Conservation (phyloP, 2,888 invertebrate species). For the Rotaria sp. region DNA sequence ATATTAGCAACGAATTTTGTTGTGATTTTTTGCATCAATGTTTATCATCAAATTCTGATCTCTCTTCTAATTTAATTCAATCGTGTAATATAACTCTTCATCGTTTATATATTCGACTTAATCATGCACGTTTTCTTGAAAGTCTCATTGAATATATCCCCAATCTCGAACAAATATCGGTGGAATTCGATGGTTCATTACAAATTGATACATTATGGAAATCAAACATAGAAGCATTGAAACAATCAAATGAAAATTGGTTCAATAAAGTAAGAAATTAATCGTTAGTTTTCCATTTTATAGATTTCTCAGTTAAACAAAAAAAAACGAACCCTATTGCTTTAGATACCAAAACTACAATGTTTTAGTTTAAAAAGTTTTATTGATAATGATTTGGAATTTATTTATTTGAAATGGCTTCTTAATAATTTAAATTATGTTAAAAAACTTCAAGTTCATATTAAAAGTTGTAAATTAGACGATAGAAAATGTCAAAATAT, state of each 20-base stretch:
- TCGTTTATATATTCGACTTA: neutral
- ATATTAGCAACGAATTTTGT: too few relatives aligned
- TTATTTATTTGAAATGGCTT: neutral
- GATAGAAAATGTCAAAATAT: neutral
- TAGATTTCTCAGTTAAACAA: too few relatives aligned
- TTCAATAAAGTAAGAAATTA: neutral
- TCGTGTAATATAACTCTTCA: neutral
- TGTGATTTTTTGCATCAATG: too few relatives aligned
- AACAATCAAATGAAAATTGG: neutral
- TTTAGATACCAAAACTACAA: neutral
- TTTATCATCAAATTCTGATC: too few relatives aligned
- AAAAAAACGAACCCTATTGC: neutral
- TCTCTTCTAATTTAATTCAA: neutral
- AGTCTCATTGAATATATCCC: neutral
- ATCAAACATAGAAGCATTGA: neutral
- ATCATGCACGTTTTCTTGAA: neutral
- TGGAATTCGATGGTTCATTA: neutral
- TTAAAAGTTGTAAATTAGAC: neutral
- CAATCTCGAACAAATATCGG: neutral
- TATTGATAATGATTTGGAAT: neutral
- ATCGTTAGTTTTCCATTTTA: neutral
- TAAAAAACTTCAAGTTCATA: neutral
- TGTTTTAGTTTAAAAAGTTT: neutral
- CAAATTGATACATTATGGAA: neutral
- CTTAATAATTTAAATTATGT: neutral